Evolutionary conservation across 1,140 invertebrate species (phyloP).

Genomic region (Aphis craccivora): DNA sequence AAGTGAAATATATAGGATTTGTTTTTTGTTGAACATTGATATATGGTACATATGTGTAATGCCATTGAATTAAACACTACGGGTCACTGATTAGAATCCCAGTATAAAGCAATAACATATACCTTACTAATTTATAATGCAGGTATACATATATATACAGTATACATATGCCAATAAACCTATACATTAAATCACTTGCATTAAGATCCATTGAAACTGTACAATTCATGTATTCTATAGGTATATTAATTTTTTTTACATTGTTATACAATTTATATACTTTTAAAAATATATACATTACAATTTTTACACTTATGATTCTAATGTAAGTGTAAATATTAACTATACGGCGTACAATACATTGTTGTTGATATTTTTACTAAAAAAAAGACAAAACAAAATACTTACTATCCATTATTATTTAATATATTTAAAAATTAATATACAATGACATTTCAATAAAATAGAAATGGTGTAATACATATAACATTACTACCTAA

Average conservation of each 20-base stretch:
- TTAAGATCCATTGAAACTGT: neutral
- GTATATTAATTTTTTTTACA: neutral
- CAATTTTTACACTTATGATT: neutral
- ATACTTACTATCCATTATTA: neutral
- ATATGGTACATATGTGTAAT: neutral
- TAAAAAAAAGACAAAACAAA: neutral
- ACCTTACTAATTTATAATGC: neutral
- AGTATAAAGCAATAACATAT: neutral
- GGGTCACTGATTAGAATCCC: neutral
- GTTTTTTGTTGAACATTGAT: neutral
- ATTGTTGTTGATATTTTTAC: neutral
- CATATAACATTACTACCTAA: neutral
- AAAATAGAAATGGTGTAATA: neutral
- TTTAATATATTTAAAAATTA: neutral
- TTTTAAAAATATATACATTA: neutral
- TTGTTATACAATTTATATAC: neutral
- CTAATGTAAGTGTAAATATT: too few relatives aligned
- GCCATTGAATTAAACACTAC: neutral
- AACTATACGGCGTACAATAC: too few relatives aligned
- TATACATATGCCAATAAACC: neutral
- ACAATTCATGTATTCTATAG: neutral
- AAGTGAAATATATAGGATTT: neutral
- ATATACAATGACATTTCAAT: neutral
- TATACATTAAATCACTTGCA: neutral
- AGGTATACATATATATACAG: neutral